phyloP scores from a whole-genome alignment of 2,113 vertebrate genomes.

The Syngnathoides biaculeatus region DNA sequence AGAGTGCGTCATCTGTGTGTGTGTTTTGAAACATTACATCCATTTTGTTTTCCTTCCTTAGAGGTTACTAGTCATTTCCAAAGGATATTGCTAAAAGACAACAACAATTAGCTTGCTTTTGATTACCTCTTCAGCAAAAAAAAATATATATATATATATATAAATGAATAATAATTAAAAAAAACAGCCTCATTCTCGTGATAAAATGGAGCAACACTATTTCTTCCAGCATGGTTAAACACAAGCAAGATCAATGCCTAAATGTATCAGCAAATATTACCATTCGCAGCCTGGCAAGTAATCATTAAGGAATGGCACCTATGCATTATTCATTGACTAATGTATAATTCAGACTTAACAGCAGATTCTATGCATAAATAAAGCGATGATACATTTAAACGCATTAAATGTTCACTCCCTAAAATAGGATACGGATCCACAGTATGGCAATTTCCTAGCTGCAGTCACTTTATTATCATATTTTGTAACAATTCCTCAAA shows the following conservation, averaged over 20 bases:
- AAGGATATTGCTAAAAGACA: slow-evolving; percentile 29
- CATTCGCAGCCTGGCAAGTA: slow-evolving; percentile 68
- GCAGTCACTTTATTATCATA: slow-evolving; percentile 30
- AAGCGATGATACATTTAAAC: slow-evolving; percentile 71
- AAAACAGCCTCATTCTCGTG: slow-evolving; percentile 3
- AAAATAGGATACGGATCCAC: slow-evolving; percentile 66
- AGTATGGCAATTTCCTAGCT: slow-evolving; percentile 37
- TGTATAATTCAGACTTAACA: slow-evolving; percentile 79
- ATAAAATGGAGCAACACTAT: slow-evolving; percentile 43
- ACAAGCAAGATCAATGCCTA: slow-evolving; percentile 67
- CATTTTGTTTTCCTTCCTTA: slow-evolving; percentile 18
- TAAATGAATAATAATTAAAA: slow-evolving; percentile 27
- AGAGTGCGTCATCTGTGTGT: background rate
- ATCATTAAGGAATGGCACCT: slow-evolving; percentile 71
- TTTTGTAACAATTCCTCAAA: slow-evolving; percentile 24
- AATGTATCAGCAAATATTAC: slow-evolving; percentile 76
- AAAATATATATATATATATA: too few species aligned
- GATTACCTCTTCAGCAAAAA: slow-evolving; percentile 33
- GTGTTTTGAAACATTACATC: slow-evolving; percentile 1
- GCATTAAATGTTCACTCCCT: slow-evolving; percentile 74
- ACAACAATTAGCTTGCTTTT: slow-evolving; percentile 46
- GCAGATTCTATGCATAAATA: slow-evolving; percentile 81
- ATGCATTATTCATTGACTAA: slow-evolving; percentile 77
- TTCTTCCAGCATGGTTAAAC: slow-evolving; percentile 57
- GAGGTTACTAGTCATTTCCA: slow-evolving; percentile 27